Conservation (phyloP, 2,888 invertebrate species). For the Tenthredo scrophulariae region DNA sequence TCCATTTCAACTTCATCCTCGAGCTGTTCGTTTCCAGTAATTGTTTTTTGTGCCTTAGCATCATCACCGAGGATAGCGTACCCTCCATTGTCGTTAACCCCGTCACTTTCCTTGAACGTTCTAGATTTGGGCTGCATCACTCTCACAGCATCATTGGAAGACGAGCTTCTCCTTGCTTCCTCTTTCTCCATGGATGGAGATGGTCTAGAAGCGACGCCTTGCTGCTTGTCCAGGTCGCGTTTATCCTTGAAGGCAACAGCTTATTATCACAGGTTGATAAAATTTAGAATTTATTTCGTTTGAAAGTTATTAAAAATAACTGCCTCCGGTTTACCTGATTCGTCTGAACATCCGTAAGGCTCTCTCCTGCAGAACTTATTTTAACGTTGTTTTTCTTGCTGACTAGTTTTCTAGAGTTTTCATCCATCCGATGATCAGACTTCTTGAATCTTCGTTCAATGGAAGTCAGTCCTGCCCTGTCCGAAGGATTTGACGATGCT, state of each 20-base stretch:
- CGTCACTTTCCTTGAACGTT: not conserved
- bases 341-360: not conserved
- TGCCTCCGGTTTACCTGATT: not conserved
- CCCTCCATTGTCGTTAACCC: not conserved
- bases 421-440: conserved; percentile 13
- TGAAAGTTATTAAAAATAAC: not conserved
- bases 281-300: not conserved
- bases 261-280: not conserved
- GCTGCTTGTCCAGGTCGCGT: conserved; percentile 10
- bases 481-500: not conserved
- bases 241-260: conserved; percentile 14
- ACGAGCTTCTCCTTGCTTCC: conserved; percentile 13
- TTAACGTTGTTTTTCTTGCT: not conserved
- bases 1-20: conserved; percentile 32
- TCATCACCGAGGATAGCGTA: not conserved
- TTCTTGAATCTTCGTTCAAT: conserved; percentile 14
- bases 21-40: not conserved
- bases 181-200: conserved; percentile 2
- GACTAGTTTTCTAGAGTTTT: conserved; percentile 12
- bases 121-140: not conserved
- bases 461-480: not conserved
- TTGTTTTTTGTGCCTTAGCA: not conserved
- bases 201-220: not conserved
- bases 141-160: not conserved
- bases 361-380: not conserved